phyloP scores from a whole-genome alignment of 2,113 vertebrate species.

The Nesoenas mayeri region DNA sequence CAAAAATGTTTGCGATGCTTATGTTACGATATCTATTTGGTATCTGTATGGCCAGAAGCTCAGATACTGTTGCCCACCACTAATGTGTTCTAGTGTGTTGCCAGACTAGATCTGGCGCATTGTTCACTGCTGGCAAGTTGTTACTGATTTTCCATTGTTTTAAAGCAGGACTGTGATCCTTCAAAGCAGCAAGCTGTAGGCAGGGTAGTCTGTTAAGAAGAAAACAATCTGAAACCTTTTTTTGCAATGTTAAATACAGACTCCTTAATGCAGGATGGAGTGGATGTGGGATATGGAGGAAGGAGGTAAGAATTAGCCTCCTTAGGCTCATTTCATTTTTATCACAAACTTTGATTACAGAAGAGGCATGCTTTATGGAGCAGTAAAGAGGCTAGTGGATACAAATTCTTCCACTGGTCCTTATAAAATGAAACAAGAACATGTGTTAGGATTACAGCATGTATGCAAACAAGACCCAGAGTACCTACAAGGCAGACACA shows the following conservation, averaged over 20 bases:
- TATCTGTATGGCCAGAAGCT: background rate
- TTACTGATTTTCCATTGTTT: background rate
- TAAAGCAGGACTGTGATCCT: background rate
- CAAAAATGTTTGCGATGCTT: background rate
- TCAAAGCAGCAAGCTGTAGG: background rate
- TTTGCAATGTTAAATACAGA: background rate
- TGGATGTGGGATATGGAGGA: background rate
- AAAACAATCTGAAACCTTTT: background rate
- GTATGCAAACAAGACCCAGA: background rate
- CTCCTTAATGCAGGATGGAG: background rate
- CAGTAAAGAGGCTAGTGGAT: conserved; percentile 16
- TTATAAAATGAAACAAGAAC: conserved; percentile 63
- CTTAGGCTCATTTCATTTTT: conserved; percentile 4
- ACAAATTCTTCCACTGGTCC: conserved; percentile 33
- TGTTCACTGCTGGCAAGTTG: background rate
- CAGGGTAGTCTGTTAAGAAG: background rate
- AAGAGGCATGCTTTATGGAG: conserved; percentile 21
- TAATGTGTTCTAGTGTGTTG: background rate
- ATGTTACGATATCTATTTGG: background rate
- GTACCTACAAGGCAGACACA: background rate
- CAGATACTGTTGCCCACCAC: background rate
- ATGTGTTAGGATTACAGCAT: conserved; percentile 49
- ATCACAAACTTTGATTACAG: conserved; percentile 8
- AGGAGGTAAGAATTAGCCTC: conserved; percentile 13
- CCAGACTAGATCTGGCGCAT: background rate